phyloP scores from a whole-genome alignment of 2,888 invertebrate genomes.

The Microplitis deprimator region DNA sequence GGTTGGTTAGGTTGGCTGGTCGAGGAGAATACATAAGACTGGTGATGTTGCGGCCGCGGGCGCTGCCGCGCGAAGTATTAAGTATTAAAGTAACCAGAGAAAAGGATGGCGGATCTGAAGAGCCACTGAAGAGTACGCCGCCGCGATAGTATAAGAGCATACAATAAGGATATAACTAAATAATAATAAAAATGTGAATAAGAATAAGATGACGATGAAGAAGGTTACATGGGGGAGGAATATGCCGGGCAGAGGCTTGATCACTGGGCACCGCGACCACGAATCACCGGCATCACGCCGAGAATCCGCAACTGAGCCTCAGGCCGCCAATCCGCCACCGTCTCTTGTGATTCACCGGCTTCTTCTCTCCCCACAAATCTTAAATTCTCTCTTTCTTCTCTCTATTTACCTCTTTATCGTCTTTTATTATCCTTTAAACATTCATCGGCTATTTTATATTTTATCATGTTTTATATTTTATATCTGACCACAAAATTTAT shows the following conservation, averaged over 20 bases:
- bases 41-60: slow-evolving; percentile 33
- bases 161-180: neutral
- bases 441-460: neutral
- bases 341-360: slow-evolving; percentile 50
- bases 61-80: slow-evolving; percentile 26
- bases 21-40: slow-evolving; percentile 29
- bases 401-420: slow-evolving; percentile 26
- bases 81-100: slow-evolving; percentile 42
- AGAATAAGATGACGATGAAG: slow-evolving; percentile 33
- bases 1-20: slow-evolving; percentile 7
- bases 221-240: slow-evolving; percentile 60
- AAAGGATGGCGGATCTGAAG: slow-evolving; percentile 15
- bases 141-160: slow-evolving; percentile 12
- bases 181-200: slow-evolving; percentile 25
- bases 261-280: slow-evolving; percentile 70
- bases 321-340: slow-evolving; percentile 71
- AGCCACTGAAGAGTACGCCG: slow-evolving; percentile 19
- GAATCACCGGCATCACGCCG: slow-evolving; percentile 71
- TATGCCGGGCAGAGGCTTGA: slow-evolving; percentile 65
- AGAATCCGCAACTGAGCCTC: slow-evolving; percentile 69
- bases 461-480: too few species aligned
- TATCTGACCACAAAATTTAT: too few species aligned
- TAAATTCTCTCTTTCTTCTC: slow-evolving; percentile 41
- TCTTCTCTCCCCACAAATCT: slow-evolving; percentile 29
- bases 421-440: neutral